phyloP scores from a whole-genome alignment of 2,888 invertebrate genomes.

The Spilarctia lutea region DNA sequence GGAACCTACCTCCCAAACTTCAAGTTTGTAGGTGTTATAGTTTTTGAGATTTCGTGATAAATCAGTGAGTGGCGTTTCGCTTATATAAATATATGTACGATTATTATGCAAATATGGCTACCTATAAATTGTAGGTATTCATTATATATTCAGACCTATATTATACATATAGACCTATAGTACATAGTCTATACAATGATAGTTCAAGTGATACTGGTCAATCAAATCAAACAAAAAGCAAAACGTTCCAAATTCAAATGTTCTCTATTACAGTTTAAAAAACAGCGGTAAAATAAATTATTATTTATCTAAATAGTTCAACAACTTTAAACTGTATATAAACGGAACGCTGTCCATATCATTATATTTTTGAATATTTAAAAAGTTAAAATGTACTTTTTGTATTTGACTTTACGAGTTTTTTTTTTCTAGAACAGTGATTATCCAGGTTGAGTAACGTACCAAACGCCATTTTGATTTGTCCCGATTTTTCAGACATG shows the following conservation, averaged over 20 bases:
- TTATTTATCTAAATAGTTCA: background rate
- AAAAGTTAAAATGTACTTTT: background rate
- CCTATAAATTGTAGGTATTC: too few species aligned
- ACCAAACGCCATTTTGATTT: background rate
- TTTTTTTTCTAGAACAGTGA: conserved; percentile 4
- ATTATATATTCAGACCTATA: too few species aligned
- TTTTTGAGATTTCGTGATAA: too few species aligned
- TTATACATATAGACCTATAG: too few species aligned
- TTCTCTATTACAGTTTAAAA: background rate
- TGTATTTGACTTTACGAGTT: background rate
- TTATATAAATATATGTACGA: too few species aligned
- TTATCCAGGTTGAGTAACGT: background rate
- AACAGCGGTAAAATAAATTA: background rate
- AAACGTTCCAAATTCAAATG: background rate
- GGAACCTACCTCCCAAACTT: too few species aligned
- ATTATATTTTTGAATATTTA: conserved; percentile 1
- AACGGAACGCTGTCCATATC: background rate
- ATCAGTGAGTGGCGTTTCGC: too few species aligned
- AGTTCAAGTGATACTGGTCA: too few species aligned
- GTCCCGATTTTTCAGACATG: background rate
- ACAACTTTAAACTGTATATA: background rate
- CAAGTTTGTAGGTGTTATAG: too few species aligned
- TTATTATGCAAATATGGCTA: too few species aligned
- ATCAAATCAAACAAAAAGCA: background rate
- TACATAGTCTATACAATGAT: too few species aligned